Evolutionary conservation across 1,140 invertebrate species (phyloP).

Genomic region (Elymnias hypermnestra): DNA sequence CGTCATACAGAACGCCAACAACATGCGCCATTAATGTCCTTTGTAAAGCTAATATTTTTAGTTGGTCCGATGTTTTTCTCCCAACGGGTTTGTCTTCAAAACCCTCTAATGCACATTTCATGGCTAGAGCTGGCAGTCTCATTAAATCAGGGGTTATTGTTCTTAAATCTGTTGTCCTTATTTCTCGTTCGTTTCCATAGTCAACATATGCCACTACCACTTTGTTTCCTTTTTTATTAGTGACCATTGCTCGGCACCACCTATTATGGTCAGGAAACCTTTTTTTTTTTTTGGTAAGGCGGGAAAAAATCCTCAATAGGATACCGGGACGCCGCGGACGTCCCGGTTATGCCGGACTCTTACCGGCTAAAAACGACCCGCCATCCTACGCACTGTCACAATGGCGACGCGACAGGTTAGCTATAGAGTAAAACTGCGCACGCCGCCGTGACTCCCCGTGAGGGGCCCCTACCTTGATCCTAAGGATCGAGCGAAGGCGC

Average conservation of each 20-base stretch:
- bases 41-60: conserved; percentile 66
- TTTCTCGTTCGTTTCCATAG: conserved; percentile 86
- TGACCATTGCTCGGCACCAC: conserved; percentile 84
- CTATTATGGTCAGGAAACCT: conserved; percentile 80
- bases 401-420: no score
- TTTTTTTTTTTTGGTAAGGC: no score
- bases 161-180: conserved; percentile 77
- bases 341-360: no score
- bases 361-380: no score
- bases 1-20: conserved; percentile 49
- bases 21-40: conserved; percentile 58
- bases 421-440: no score
- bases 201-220: conserved; percentile 84
- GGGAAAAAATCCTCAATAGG: no score
- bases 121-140: conserved; percentile 82
- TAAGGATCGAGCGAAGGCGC: no score
- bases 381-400: no score
- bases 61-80: conserved; percentile 59
- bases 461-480: no score
- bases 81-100: conserved; percentile 62
- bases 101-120: conserved; percentile 82
- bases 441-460: no score
- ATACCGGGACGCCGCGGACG: no score
- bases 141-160: conserved; percentile 81
- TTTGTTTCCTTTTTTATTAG: conserved; percentile 62